Percentiles rank a stretch among this genome's conserved stretches.
These are phyloP conservation scores for Hypothenemus hampei DNA, from an alignment of 1,140 invertebrate genomes.

Conservation along the genomic window DNA sequence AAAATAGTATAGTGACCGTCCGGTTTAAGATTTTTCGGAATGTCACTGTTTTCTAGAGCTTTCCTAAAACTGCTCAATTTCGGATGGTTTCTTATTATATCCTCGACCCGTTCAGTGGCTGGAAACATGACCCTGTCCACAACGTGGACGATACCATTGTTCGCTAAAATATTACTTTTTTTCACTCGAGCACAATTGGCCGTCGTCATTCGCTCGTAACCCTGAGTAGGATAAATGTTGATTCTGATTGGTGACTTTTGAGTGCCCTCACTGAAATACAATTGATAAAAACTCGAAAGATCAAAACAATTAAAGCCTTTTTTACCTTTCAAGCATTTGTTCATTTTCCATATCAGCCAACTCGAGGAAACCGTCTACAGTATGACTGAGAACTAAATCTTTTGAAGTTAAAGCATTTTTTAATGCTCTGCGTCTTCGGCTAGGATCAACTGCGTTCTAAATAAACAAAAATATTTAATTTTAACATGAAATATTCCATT, in stretches of 20 bases:
- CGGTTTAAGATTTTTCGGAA: constrained; percentile 48
- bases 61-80: constrained; percentile 40
- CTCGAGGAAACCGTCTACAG: constrained; percentile 46
- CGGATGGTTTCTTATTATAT: constrained; percentile 43
- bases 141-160: constrained; percentile 65
- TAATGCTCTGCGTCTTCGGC: constrained; percentile 32
- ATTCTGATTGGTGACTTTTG: constrained; percentile 52
- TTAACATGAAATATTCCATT: not conserved
- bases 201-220: constrained; percentile 47
- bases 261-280: constrained; percentile 46
- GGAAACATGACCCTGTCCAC: constrained; percentile 59
- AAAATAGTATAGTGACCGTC: constrained; percentile 58
- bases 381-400: constrained; percentile 46
- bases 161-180: constrained; percentile 50
- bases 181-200: constrained; percentile 53
- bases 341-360: constrained; percentile 46
- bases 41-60: constrained; percentile 50
- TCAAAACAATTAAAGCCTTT: constrained; percentile 4
- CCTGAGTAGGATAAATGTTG: constrained; percentile 54
- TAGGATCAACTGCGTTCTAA: constrained; percentile 37
- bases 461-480: not conserved
- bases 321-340: constrained; percentile 13
- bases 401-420: constrained; percentile 34
- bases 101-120: constrained; percentile 45
- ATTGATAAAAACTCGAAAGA: not conserved